phyloP scores from a whole-genome alignment of 2,888 invertebrate species.

The Tenthredo notha region DNA sequence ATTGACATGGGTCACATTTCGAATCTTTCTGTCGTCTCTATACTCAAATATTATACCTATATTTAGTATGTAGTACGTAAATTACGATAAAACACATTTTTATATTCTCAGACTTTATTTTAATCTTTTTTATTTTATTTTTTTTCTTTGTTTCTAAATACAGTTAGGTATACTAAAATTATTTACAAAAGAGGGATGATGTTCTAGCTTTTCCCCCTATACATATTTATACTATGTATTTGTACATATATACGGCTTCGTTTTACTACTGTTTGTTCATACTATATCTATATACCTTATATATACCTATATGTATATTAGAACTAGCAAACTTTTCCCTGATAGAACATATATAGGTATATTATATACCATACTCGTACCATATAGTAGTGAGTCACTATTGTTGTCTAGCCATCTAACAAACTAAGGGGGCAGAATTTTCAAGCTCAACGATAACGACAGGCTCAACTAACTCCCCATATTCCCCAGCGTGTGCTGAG shows the following conservation, averaged over 20 bases:
- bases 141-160: too few relatives aligned
- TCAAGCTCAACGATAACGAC: constrained; percentile 10
- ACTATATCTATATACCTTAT: neutral
- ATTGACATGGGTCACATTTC: too few relatives aligned
- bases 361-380: neutral
- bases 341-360: neutral
- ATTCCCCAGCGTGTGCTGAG: neutral
- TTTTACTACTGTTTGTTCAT: neutral
- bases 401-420: neutral
- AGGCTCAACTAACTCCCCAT: neutral
- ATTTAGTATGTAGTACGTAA: too few relatives aligned
- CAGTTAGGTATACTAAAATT: too few relatives aligned
- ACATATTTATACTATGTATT: neutral
- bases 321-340: neutral
- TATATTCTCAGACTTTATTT: too few relatives aligned
- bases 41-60: too few relatives aligned
- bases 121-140: too few relatives aligned
- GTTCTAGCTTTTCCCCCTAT: neutral
- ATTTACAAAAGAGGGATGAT: too few relatives aligned
- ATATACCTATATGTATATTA: neutral
- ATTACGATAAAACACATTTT: too few relatives aligned
- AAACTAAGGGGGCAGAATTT: neutral
- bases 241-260: neutral
- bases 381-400: constrained; percentile 6
- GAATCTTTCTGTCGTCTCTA: too few relatives aligned